Conservation (phyloP, 1,140 invertebrate species). For the Nixonia krombeini region DNA sequence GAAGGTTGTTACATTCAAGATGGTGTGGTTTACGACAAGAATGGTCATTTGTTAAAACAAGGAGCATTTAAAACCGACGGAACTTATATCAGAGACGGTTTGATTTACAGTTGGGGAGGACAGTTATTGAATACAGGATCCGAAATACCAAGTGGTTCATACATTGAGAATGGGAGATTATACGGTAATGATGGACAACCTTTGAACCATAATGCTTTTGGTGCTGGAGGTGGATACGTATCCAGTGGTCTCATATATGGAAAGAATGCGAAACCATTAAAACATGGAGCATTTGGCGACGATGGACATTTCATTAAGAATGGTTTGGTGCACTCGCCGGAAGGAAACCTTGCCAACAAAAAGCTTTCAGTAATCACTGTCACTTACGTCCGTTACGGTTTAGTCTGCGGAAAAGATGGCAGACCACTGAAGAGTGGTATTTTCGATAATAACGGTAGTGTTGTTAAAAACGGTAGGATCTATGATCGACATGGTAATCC, state of each 20-base stretch:
- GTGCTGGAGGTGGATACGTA: conserved; percentile 58
- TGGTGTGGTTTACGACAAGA: conserved; percentile 60
- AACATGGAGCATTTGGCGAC: conserved; percentile 58
- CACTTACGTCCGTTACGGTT: conserved; percentile 59
- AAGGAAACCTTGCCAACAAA: conserved; percentile 57
- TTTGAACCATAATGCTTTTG: conserved; percentile 63
- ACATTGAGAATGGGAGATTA: conserved; percentile 60
- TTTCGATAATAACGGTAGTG: conserved; percentile 59
- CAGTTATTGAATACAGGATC: conserved; percentile 60
- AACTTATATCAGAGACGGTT: conserved; percentile 63
- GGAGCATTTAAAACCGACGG: conserved; percentile 65
- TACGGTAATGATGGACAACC: conserved; percentile 60
- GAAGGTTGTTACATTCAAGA: conserved; percentile 66
- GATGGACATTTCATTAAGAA: conserved; percentile 63
- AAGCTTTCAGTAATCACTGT: conserved; percentile 55
- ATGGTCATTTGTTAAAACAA: conserved; percentile 57
- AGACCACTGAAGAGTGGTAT: conserved; percentile 57
- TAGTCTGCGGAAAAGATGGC: conserved; percentile 60
- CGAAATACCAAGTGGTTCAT: conserved; percentile 55
- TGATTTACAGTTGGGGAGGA: conserved; percentile 63
- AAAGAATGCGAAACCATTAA: conserved; percentile 56
- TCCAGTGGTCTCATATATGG: conserved; percentile 63
- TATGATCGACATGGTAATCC: conserved; percentile 56
- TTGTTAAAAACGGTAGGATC: conserved; percentile 61
- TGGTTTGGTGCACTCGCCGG: conserved; percentile 53